Percentiles rank a stretch among this genome's conserved stretches.
Evolutionary conservation across 2,113 vertebrate species (phyloP).

Genomic region (Odocoileus virginianus): DNA sequence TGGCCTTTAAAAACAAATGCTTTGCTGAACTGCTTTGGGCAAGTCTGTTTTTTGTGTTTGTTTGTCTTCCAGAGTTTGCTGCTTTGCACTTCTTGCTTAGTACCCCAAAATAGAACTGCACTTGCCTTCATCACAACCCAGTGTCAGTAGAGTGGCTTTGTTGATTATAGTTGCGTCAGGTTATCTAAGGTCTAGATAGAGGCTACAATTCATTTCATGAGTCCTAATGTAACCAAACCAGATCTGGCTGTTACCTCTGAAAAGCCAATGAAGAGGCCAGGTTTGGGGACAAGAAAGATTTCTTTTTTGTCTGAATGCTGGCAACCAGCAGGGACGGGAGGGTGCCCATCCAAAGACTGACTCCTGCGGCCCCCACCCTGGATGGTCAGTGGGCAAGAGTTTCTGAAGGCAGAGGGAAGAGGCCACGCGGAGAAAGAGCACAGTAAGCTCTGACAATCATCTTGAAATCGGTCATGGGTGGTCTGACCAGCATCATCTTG

Average conservation of each 20-base stretch:
- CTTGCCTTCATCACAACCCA: neutral
- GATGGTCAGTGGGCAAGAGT: too few relatives aligned
- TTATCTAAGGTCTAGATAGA: neutral
- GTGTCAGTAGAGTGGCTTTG: neutral
- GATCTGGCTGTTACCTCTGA: neutral
- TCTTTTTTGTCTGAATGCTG: neutral
- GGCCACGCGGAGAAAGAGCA: too few relatives aligned
- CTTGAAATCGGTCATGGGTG: too few relatives aligned
- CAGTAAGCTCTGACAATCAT: too few relatives aligned
- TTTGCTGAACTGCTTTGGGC: neutral
- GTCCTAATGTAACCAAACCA: neutral
- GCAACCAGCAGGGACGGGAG: fast-evolving
- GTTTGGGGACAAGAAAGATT: neutral
- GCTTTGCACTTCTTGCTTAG: neutral
- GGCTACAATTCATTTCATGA: neutral
- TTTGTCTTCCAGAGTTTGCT: neutral
- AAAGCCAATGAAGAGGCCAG: neutral
- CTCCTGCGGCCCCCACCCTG: neutral
- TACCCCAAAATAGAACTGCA: neutral
- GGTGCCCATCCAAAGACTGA: neutral
- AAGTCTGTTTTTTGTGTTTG: neutral
- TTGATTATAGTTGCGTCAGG: neutral
- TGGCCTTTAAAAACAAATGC: neutral
- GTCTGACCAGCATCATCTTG: too few relatives aligned
- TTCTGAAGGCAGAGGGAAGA: too few relatives aligned